Percentiles rank a stretch among this genome's conserved stretches.
Conservation (phyloP, 2,888 invertebrate genomes). For the Chymomyza fuscimana region DNA sequence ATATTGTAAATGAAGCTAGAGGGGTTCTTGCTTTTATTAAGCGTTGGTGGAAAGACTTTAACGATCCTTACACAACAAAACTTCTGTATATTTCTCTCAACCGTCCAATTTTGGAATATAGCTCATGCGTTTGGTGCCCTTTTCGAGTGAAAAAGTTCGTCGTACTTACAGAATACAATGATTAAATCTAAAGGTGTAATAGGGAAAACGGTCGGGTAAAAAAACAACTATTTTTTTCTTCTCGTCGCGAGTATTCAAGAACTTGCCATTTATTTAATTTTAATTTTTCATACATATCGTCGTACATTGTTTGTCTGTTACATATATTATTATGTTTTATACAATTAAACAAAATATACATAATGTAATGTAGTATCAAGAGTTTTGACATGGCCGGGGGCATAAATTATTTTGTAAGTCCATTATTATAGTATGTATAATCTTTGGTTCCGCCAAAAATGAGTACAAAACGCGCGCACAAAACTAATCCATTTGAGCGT, state of each 20-base stretch:
- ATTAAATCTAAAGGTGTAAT: no score
- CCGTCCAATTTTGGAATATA: no score
- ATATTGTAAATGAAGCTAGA: no score
- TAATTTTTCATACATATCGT: slow-evolving; percentile 50
- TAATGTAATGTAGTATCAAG: slow-evolving; percentile 35
- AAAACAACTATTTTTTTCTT: slow-evolving; percentile 24
- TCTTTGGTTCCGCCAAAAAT: slow-evolving; percentile 20
- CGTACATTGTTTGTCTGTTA: slow-evolving; percentile 34
- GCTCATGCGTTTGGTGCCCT: no score
- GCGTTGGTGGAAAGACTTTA: no score
- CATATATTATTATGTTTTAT: slow-evolving; percentile 21
- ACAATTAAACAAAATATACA: slow-evolving; percentile 28
- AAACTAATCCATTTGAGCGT: slow-evolving; percentile 15
- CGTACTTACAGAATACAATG: no score
- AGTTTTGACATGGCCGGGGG: slow-evolving; percentile 48
- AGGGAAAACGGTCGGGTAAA: no score
- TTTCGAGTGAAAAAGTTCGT: no score
- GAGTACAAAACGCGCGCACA: slow-evolving; percentile 46
- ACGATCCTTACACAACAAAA: no score
- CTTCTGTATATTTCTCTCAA: no score
- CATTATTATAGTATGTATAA: slow-evolving; percentile 26
- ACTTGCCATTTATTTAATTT: slow-evolving; percentile 65
- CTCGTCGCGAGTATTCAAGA: slow-evolving; percentile 69
- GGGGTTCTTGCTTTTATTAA: no score
- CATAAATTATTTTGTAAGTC: slow-evolving; percentile 43